These are phyloP conservation scores for Philopotamus ludificatus DNA, from an alignment of 1,140 invertebrate species.

Conservation along the genomic window DNA sequence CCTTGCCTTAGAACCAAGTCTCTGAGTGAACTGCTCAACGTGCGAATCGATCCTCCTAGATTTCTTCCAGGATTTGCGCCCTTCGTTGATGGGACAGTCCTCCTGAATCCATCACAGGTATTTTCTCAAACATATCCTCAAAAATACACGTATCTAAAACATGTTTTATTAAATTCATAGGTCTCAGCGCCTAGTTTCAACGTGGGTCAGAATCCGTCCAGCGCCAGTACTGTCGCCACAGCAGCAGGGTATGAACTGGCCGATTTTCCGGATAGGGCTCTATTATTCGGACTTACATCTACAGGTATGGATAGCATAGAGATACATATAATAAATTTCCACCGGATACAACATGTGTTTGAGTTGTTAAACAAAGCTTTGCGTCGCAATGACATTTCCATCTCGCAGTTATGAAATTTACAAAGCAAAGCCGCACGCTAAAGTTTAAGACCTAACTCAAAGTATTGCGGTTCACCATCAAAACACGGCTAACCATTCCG, in stretches of 20 bases:
- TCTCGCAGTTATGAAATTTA: background rate
- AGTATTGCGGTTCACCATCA: too few relatives aligned
- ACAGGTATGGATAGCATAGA: too few relatives aligned
- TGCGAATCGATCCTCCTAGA: slow-evolving; percentile 72
- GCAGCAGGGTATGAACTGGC: slow-evolving; percentile 74
- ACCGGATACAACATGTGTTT: too few relatives aligned
- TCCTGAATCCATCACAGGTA: slow-evolving; percentile 60
- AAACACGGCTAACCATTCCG: too few relatives aligned
- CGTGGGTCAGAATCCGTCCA: slow-evolving; percentile 46
- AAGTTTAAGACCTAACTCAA: background rate
- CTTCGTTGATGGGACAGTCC: slow-evolving; percentile 81
- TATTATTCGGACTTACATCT: slow-evolving; percentile 75
- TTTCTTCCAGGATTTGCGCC: slow-evolving; percentile 87
- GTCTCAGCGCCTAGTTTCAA: slow-evolving; percentile 50
- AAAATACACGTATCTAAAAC: background rate
- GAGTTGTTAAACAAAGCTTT: background rate
- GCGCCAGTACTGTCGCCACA: slow-evolving; percentile 55
- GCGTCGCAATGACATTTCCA: background rate
- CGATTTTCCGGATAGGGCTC: slow-evolving; percentile 77
- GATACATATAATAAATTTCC: too few relatives aligned
- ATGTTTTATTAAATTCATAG: slow-evolving; percentile 37
- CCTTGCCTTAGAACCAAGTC: slow-evolving; percentile 77
- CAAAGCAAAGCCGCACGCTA: background rate
- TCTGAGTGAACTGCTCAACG: slow-evolving; percentile 68
- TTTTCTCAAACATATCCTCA: background rate